These are phyloP conservation scores for Chironomus riparius DNA, from an alignment of 2,888 invertebrate species.

Conservation along the genomic window DNA sequence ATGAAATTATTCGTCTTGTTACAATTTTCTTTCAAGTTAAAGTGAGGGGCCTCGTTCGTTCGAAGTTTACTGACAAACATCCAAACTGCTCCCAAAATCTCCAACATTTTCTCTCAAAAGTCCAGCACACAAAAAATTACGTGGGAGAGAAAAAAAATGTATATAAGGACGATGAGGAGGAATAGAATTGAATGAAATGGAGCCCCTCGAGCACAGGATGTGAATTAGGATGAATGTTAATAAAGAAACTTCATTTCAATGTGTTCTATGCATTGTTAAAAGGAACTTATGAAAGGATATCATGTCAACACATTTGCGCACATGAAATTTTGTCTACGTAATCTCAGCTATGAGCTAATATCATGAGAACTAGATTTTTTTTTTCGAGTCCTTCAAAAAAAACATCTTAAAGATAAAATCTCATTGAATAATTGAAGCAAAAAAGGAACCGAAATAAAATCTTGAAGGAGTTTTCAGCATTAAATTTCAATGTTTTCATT, in stretches of 20 bases:
- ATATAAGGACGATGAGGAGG: not conserved
- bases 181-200: not conserved
- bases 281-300: conserved; percentile 5
- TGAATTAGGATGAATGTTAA: conserved; percentile 5
- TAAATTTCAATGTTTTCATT: conserved; percentile 24
- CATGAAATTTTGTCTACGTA: too few relatives aligned
- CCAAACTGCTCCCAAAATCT: too few relatives aligned
- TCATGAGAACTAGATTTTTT: not conserved
- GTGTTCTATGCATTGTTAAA: not conserved
- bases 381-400: not conserved
- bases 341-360: too few relatives aligned
- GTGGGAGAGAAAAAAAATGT: not conserved
- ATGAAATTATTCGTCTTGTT: too few relatives aligned
- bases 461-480: not conserved
- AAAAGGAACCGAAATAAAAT: not conserved
- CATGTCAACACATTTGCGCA: conserved; percentile 5
- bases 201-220: conserved; percentile 5
- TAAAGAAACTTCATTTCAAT: not conserved
- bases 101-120: too few relatives aligned
- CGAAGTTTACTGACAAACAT: too few relatives aligned
- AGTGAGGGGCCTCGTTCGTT: too few relatives aligned
- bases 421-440: not conserved
- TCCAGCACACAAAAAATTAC: not conserved
- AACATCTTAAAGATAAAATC: not conserved
- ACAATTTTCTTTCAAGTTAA: too few relatives aligned